These are phyloP conservation scores for Ptilodon capucinus DNA, from an alignment of 2,888 invertebrate species.

Conservation along the genomic window DNA sequence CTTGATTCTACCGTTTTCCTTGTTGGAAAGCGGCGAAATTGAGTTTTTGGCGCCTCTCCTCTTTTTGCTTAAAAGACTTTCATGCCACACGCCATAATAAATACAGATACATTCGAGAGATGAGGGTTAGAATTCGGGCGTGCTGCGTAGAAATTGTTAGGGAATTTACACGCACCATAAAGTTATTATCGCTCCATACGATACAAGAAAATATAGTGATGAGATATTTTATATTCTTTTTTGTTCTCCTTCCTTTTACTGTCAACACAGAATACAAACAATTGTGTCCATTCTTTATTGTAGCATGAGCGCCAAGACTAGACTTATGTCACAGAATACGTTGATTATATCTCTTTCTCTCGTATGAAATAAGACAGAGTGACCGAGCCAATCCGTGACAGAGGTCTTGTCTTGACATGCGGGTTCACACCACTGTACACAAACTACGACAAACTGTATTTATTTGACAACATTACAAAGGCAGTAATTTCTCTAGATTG, in stretches of 20 bases:
- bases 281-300: too few relatives aligned
- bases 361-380: too few relatives aligned
- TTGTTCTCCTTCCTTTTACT: slow-evolving; percentile 5
- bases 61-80: slow-evolving; percentile 32
- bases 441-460: too few relatives aligned
- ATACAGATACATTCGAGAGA: slow-evolving; percentile 29
- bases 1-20: slow-evolving; percentile 42
- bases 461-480: too few relatives aligned
- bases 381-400: too few relatives aligned
- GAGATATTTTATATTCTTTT: slow-evolving; percentile 26
- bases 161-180: slow-evolving; percentile 34
- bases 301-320: too few relatives aligned
- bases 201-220: slow-evolving; percentile 26
- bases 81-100: slow-evolving; percentile 30
- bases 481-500: too few relatives aligned
- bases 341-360: too few relatives aligned
- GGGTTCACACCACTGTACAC: too few relatives aligned
- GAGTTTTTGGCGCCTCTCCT: slow-evolving; percentile 40
- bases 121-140: slow-evolving; percentile 25
- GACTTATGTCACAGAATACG: too few relatives aligned
- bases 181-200: slow-evolving; percentile 30
- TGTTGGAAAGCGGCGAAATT: slow-evolving; percentile 37
- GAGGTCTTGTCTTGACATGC: too few relatives aligned
- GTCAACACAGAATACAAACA: slow-evolving; percentile 7
- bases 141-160: slow-evolving; percentile 26